A percentile compares a stretch with the other conserved stretches of the same genome.
Conservation (phyloP, 2,797 vertebrate species). For the Phoxinus dragarum region DNA sequence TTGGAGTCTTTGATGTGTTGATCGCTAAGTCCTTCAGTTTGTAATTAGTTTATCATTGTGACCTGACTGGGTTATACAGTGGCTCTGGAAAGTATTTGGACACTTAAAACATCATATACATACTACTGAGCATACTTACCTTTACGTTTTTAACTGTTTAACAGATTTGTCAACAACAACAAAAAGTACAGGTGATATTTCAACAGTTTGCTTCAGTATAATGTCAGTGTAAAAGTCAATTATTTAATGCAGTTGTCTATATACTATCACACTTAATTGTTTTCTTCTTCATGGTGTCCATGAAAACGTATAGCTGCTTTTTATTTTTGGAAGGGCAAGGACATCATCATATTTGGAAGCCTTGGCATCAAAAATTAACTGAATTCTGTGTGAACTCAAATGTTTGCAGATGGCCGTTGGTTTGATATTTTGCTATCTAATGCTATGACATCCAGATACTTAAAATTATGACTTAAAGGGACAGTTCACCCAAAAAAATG, state of each 20-base stretch:
- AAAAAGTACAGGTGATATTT: too few relatives aligned
- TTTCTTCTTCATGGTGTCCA: not conserved
- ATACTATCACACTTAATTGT: not conserved
- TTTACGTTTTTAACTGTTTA: not conserved
- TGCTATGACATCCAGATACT: not conserved
- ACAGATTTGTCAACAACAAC: too few relatives aligned
- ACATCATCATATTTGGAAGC: not conserved
- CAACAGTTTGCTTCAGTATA: not conserved
- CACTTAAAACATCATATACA: not conserved
- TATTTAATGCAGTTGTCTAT: not conserved
- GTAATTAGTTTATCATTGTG: not conserved
- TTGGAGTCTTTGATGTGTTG: conserved; percentile 24
- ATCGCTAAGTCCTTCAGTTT: not conserved
- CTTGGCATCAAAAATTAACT: not conserved
- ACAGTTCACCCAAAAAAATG: too few relatives aligned
- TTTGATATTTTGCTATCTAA: not conserved
- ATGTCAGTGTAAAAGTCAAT: not conserved
- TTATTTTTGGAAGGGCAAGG: not conserved
- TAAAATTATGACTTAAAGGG: not conserved
- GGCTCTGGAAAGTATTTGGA: not conserved
- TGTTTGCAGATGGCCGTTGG: not conserved
- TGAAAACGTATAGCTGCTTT: not conserved
- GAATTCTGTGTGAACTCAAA: not conserved
- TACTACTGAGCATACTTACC: not conserved
- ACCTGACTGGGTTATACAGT: not conserved